These are phyloP conservation scores for Nipponacmea schrenckii DNA, from an alignment of 2,888 invertebrate species.

Conservation along the genomic window DNA sequence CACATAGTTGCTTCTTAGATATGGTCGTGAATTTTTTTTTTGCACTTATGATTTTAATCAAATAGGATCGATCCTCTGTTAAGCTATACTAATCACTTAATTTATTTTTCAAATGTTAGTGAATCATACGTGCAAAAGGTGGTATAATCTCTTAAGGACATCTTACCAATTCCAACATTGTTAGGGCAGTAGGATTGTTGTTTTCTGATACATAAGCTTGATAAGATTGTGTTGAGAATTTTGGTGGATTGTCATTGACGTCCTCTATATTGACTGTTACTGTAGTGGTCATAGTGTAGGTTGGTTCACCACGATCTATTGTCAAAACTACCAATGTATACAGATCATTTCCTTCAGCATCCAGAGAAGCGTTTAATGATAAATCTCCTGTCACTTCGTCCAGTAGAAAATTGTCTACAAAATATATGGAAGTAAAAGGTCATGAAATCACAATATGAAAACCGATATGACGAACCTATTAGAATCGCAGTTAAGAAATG, in stretches of 20 bases:
- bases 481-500: too few species aligned
- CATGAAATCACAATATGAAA: not conserved
- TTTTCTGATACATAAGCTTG: not conserved
- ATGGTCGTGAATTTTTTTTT: too few species aligned
- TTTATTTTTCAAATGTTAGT: too few species aligned
- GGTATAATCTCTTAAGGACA: not conserved
- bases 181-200: not conserved
- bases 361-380: not conserved
- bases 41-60: too few species aligned
- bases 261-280: slow-evolving; percentile 70
- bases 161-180: not conserved
- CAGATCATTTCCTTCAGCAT: slow-evolving; percentile 5
- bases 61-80: too few species aligned
- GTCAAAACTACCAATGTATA: slow-evolving; percentile 6
- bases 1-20: too few species aligned
- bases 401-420: not conserved
- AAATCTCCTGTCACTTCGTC: not conserved
- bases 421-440: not conserved
- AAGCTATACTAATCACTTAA: too few species aligned
- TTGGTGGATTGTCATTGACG: slow-evolving; percentile 14
- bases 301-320: slow-evolving; percentile 18
- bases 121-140: too few species aligned
- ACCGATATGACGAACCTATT: too few species aligned
- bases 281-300: slow-evolving; percentile 20
- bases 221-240: slow-evolving; percentile 11